These are phyloP conservation scores for Podotricha telesiphe DNA, from an alignment of 2,888 invertebrate genomes.

Conservation along the genomic window DNA sequence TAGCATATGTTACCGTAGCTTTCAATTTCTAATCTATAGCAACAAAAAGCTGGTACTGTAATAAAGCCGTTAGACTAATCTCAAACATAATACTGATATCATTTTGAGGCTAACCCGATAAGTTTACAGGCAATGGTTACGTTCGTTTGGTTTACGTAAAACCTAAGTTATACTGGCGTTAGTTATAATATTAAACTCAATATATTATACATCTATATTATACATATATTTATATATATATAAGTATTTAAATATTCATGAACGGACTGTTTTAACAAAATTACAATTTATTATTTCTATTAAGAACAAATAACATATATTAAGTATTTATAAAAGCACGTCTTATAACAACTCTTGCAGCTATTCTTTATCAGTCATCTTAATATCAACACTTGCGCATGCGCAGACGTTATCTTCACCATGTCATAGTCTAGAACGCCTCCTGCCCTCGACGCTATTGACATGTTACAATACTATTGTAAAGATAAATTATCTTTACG, in stretches of 20 bases:
- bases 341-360: neutral
- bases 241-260: too few species aligned
- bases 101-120: constrained; percentile 49
- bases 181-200: neutral
- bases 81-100: constrained; percentile 36
- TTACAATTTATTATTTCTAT: too few species aligned
- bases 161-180: constrained; percentile 25
- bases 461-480: constrained; percentile 19
- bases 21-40: too few species aligned
- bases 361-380: constrained; percentile 34
- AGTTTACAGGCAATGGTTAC: constrained; percentile 50
- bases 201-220: too few species aligned
- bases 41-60: too few species aligned
- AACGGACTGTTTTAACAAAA: too few species aligned
- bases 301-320: neutral
- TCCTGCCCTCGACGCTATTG: constrained; percentile 19
- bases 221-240: too few species aligned
- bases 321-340: neutral
- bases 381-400: constrained; percentile 28
- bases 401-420: constrained; percentile 23
- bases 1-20: too few species aligned
- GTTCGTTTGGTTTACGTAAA: constrained; percentile 50
- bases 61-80: constrained; percentile 20
- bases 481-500: constrained; percentile 14
- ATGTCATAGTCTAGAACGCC: constrained; percentile 11